These are phyloP conservation scores for Porites cylindrica DNA, from an alignment of 92 coral and sea anemone genomes.

Conservation along the genomic window DNA sequence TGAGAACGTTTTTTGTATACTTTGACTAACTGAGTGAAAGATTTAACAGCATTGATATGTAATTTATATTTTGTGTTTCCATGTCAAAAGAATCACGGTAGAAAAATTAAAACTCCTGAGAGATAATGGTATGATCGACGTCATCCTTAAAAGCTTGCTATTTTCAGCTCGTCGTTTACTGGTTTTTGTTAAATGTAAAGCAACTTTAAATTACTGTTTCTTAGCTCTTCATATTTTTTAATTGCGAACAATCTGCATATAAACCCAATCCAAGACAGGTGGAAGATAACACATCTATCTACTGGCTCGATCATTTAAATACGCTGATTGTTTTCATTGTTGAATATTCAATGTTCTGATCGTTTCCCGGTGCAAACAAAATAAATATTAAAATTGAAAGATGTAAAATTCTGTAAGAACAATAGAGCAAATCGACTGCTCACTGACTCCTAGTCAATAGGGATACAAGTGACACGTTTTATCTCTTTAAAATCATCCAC, in stretches of 20 bases:
- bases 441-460: too few species aligned
- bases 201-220: too few species aligned
- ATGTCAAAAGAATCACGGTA: neutral
- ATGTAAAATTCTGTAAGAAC: too few species aligned
- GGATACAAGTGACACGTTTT: too few species aligned
- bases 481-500: too few species aligned
- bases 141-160: neutral
- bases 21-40: too few species aligned
- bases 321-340: neutral
- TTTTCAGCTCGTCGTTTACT: neutral
- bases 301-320: neutral
- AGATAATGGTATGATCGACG: neutral
- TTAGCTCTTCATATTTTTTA: too few species aligned
- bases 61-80: neutral
- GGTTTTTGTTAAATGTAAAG: too few species aligned
- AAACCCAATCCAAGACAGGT: neutral
- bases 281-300: neutral
- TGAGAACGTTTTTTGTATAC: too few species aligned
- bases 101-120: conserved; percentile 13
- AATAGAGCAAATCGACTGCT: too few species aligned
- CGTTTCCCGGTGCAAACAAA: neutral
- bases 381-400: neutral
- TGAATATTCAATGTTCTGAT: neutral
- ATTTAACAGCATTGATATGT: too few species aligned
- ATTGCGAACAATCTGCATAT: too few species aligned